Evolutionary conservation across 2,113 vertebrate species (phyloP).

Genomic region (Aplodontia rufa): DNA sequence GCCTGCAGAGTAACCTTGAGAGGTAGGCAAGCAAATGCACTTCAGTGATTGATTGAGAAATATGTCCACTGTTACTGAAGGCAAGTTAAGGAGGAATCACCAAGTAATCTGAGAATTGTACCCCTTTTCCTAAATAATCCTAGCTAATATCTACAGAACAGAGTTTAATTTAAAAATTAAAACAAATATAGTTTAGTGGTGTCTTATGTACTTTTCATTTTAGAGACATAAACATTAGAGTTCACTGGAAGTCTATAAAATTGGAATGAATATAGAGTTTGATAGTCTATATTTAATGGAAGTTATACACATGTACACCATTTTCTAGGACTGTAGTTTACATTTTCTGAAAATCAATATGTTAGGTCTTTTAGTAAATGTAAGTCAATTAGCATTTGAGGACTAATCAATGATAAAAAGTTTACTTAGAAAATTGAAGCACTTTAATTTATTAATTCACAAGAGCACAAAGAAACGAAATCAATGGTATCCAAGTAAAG

Average conservation of each 20-base stretch:
- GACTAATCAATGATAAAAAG: conserved; percentile 44
- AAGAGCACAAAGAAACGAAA: conserved; percentile 46
- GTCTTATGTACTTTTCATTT: conserved; percentile 15
- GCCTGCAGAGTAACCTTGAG: not conserved
- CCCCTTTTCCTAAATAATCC: not conserved
- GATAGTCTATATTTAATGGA: conserved; percentile 18
- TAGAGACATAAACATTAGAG: not conserved
- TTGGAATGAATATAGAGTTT: conserved; percentile 2
- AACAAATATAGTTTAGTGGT: conserved; percentile 2
- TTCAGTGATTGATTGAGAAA: not conserved
- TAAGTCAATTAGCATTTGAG: conserved; percentile 23
- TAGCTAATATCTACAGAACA: not conserved
- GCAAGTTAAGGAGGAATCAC: not conserved
- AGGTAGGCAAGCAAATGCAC: not conserved
- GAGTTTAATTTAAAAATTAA: not conserved
- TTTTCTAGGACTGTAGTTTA: conserved; percentile 18
- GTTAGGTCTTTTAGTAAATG: conserved; percentile 47
- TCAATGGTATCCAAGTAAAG: not conserved
- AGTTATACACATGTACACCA: not conserved
- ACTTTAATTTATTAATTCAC: conserved; percentile 44
- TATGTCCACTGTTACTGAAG: not conserved
- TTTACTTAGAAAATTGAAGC: conserved; percentile 49
- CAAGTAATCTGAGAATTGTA: not conserved
- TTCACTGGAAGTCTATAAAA: not conserved
- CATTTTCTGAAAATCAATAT: conserved; percentile 55